Evolutionary conservation across 2,888 invertebrate species (phyloP).

Genomic region (Chesias legatella): DNA sequence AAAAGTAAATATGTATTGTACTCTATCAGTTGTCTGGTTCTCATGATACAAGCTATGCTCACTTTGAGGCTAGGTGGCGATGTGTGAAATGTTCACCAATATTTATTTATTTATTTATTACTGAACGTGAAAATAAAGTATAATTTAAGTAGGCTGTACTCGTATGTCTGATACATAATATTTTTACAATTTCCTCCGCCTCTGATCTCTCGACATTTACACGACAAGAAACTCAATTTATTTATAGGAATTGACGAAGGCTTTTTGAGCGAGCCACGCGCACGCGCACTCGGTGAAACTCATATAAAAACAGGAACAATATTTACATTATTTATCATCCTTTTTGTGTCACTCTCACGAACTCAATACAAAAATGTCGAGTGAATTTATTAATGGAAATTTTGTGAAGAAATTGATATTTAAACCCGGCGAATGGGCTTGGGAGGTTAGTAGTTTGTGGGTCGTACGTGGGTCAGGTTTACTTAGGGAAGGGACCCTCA

Average conservation of each 20-base stretch:
- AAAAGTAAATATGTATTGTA: too few relatives aligned
- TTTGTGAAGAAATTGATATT: slow-evolving; percentile 13
- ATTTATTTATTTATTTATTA: too few relatives aligned
- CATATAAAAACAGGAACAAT: slow-evolving; percentile 17
- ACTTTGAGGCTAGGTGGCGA: too few relatives aligned
- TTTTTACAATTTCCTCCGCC: too few relatives aligned
- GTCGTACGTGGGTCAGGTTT: neutral
- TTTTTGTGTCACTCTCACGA: slow-evolving; percentile 14
- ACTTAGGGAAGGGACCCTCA: neutral
- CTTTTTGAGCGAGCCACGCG: slow-evolving; percentile 10
- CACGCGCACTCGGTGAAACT: slow-evolving; percentile 10
- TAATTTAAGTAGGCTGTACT: too few relatives aligned
- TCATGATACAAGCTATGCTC: too few relatives aligned
- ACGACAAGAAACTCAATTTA: slow-evolving; percentile 11
- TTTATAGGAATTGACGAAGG: slow-evolving; percentile 11
- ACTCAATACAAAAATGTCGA: slow-evolving; percentile 6
- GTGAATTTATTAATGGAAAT: slow-evolving; percentile 10
- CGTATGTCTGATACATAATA: too few relatives aligned
- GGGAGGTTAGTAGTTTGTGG: too few relatives aligned
- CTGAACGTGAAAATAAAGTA: too few relatives aligned
- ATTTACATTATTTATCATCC: slow-evolving; percentile 21
- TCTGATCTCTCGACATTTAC: neutral
- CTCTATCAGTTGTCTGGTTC: too few relatives aligned
- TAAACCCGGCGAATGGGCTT: neutral
- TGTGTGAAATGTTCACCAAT: too few relatives aligned